Evolutionary conservation across 2,797 vertebrate species (phyloP), one percentile per base, ranked within the genome.

Genomic region (Setipinna tenuifilis): DNA sequence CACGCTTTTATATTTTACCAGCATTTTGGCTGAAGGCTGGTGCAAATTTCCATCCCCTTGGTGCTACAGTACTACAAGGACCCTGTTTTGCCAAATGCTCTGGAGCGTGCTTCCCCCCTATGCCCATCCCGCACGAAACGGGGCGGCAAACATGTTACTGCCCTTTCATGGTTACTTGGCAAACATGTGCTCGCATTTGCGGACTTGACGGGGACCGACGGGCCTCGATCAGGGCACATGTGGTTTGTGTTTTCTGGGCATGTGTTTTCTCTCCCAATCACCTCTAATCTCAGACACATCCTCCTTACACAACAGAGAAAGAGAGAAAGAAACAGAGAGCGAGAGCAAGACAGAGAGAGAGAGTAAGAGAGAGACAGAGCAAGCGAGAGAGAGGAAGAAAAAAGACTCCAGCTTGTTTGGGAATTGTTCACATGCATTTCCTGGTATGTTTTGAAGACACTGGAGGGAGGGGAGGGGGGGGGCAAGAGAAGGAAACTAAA

Each of bases 401-500:
- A 84, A 82, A 82, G 21, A n/a, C 89, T 87, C 44, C 57, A 78
- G 85, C 89, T 90, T 93, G 88, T 93, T 91, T 88, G 86, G 85
- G 31, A 87, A 90, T 93, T 94, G 93, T 94, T 93, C 90, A 82
- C 90, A 89, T 92, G 91, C 86, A 89, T 93, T 93, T 94, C 91
- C 92, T 92, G 88, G 89, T 90, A 91, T 61, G 28, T 68, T 78
- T 78, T 78, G 84, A 85, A 35, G 80, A 58, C 19, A 31, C 31
- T 19, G 14, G 19, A 23, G 7, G 44, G 75, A 58, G 19, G 25
- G 58, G 54, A 41, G 31, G 21, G 48, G 17, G 50, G 44, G 23
- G 12, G n/a, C 78, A 21, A 44, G 61, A 61, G 62, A 68, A 25
- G 78, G 57, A 62, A 19, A 81, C 35, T 48, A 4, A 31, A 48